phyloP scores from a whole-genome alignment of 2,888 invertebrate species.

The Microctonus brassicae region DNA sequence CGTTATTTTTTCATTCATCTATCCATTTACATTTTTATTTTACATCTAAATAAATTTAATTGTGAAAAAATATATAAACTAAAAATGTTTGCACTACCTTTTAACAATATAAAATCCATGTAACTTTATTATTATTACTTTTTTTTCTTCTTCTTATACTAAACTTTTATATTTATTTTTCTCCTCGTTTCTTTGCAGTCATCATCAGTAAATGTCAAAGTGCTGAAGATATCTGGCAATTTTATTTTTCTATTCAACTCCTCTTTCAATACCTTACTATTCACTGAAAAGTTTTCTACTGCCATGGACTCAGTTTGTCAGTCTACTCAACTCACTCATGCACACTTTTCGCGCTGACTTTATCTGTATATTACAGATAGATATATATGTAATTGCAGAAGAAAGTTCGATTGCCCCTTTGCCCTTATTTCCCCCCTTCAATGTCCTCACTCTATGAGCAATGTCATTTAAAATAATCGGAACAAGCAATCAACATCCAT shows the following conservation, averaged over 20 bases:
- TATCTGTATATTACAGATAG: not conserved
- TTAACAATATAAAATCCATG: too few relatives aligned
- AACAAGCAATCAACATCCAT: conserved; percentile 1
- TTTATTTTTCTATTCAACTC: not conserved
- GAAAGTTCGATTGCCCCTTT: not conserved
- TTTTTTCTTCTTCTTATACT: too few relatives aligned
- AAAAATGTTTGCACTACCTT: too few relatives aligned
- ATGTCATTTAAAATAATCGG: not conserved
- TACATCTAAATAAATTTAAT: too few relatives aligned
- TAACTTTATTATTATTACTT: too few relatives aligned
- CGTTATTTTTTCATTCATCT: too few relatives aligned
- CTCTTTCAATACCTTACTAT: not conserved
- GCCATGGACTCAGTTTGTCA: not conserved
- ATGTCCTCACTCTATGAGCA: not conserved
- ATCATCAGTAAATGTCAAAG: too few relatives aligned
- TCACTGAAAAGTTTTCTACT: not conserved
- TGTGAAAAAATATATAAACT: too few relatives aligned
- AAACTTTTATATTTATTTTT: too few relatives aligned
- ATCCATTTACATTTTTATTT: too few relatives aligned
- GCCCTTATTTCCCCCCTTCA: not conserved
- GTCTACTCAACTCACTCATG: not conserved
- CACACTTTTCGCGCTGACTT: not conserved
- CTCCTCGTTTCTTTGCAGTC: too few relatives aligned
- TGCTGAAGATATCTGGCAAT: too few relatives aligned
- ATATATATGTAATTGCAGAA: not conserved